phyloP scores from a whole-genome alignment of 2,113 vertebrate species.

The Vanacampus margaritifer region DNA sequence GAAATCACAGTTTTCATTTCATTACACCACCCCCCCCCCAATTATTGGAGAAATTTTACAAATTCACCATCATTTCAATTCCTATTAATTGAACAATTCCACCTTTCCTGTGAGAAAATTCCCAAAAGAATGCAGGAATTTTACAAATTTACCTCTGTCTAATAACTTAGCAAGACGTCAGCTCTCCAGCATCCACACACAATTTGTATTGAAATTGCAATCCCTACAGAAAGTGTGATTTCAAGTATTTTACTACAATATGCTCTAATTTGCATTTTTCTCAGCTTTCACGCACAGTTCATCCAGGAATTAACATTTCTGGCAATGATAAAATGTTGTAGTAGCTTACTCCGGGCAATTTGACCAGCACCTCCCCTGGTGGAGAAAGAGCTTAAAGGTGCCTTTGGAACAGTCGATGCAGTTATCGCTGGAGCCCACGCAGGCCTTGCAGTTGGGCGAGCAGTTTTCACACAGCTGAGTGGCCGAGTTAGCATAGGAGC shows the following conservation, averaged over 20 bases:
- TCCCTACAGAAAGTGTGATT: not conserved
- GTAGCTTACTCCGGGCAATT: conserved; percentile 75
- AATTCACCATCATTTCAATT: too few relatives aligned
- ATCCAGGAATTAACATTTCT: not conserved
- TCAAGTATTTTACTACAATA: not conserved
- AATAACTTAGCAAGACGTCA: not conserved
- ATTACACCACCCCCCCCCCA: too few relatives aligned
- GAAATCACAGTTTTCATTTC: too few relatives aligned
- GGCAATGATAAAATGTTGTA: not conserved
- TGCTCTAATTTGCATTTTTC: not conserved
- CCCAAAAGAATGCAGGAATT: too few relatives aligned
- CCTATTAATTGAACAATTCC: too few relatives aligned
- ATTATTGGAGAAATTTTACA: too few relatives aligned
- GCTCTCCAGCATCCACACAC: not conserved
- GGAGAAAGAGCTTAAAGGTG: conserved; percentile 66
- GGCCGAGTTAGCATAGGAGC: conserved; percentile 67
- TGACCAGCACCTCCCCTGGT: conserved; percentile 73
- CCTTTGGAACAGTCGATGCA: conserved; percentile 69
- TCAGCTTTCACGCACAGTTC: too few relatives aligned
- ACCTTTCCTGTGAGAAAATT: too few relatives aligned
- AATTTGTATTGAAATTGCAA: not conserved
- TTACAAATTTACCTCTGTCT: too few relatives aligned
- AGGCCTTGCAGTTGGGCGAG: conserved; percentile 71
- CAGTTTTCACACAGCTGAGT: conserved; percentile 75
- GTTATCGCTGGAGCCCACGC: conserved; percentile 58